These are phyloP conservation scores for Dermolepida albohirtum DNA, from an alignment of 2,888 invertebrate genomes.

Conservation along the genomic window DNA sequence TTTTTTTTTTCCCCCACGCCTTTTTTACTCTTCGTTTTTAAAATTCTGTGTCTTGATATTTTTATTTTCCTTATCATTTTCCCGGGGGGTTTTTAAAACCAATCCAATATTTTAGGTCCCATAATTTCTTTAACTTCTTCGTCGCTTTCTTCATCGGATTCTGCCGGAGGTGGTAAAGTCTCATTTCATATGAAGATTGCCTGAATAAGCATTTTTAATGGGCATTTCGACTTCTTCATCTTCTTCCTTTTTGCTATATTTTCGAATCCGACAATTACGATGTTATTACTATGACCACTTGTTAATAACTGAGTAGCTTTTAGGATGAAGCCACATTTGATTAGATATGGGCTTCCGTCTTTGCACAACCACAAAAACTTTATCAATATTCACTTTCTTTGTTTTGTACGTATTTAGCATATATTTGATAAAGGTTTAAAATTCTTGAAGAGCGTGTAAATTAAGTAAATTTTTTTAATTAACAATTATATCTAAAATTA, in stretches of 20 bases:
- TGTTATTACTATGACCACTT: background rate
- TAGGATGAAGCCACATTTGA: conserved; percentile 9
- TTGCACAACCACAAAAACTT: conserved; percentile 15
- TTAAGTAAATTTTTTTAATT: too few relatives aligned
- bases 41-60: conserved; percentile 26
- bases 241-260: conserved; percentile 46
- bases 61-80: conserved; percentile 28
- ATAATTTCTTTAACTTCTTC: conserved; percentile 43
- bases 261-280: background rate
- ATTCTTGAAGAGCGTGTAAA: too few relatives aligned
- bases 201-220: conserved; percentile 53
- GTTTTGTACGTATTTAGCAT: background rate
- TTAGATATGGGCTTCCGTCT: conserved; percentile 25
- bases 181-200: conserved; percentile 58
- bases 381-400: background rate
- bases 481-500: too few relatives aligned
- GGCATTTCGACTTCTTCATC: conserved; percentile 58
- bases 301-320: conserved; percentile 1
- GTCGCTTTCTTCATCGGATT: conserved; percentile 45
- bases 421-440: background rate
- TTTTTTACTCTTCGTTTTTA: conserved; percentile 27
- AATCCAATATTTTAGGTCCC: conserved; percentile 48
- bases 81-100: conserved; percentile 45
- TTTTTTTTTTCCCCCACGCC: too few relatives aligned
- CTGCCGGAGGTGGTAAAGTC: conserved; percentile 52